Evolutionary conservation across 2,888 invertebrate genomes (phyloP).

Genomic region (Drosophila gaucha): DNA sequence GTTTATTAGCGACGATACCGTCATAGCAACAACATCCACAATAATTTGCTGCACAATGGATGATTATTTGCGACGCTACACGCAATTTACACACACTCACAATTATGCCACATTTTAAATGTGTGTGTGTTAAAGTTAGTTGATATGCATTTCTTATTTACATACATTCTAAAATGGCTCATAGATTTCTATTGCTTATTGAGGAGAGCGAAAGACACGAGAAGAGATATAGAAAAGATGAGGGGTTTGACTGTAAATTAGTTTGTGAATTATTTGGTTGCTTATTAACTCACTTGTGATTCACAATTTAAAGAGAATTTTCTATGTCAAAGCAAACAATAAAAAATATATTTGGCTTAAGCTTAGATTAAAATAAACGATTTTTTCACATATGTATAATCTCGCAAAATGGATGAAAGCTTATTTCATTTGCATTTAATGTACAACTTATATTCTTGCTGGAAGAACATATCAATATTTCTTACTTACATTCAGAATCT

Average conservation of each 20-base stretch:
- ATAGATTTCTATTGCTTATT: slow-evolving; percentile 21
- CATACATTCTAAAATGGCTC: slow-evolving; percentile 34
- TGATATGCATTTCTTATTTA: slow-evolving; percentile 15
- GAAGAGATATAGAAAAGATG: neutral
- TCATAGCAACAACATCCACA: slow-evolving; percentile 30
- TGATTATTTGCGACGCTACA: slow-evolving; percentile 38
- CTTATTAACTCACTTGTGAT: slow-evolving; percentile 18
- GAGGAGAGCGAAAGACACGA: neutral
- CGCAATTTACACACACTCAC: slow-evolving; percentile 21
- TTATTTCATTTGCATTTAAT: neutral
- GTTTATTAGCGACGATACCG: slow-evolving; percentile 65
- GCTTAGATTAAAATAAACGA: neutral
- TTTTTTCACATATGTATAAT: neutral
- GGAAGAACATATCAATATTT: no score
- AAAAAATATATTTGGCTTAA: neutral
- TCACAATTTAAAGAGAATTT: slow-evolving; percentile 7
- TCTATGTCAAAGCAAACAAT: neutral
- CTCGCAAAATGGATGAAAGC: neutral
- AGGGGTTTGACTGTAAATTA: neutral
- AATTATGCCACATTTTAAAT: slow-evolving; percentile 6
- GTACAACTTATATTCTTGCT: neutral
- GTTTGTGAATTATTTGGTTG: slow-evolving; percentile 26
- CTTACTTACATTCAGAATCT: no score
- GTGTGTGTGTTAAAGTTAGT: slow-evolving; percentile 7
- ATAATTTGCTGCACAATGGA: slow-evolving; percentile 7